Base-by-base conservation (phyloP, 2,113 vertebrate genomes). In the Electrona antarctica region DNA sequence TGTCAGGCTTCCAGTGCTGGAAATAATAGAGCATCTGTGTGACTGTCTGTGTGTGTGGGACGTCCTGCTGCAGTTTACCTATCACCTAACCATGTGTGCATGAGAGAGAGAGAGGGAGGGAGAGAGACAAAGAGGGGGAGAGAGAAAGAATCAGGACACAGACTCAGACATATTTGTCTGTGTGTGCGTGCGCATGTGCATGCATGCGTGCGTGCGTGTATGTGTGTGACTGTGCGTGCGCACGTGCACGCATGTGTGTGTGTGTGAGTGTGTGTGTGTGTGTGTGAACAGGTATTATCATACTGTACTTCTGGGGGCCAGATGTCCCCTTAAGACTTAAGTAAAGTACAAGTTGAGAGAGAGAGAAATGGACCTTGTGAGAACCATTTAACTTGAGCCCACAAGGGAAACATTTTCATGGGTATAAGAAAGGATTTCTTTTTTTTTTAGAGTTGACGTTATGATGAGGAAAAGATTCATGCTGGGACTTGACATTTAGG, bases 31-130 rank as follows among this genome's bases (percentile, higher is more conserved):
- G 74, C 60, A 67, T 61, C 71, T 77, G 58, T 57, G 76, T 7
- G 12, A 73, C 67, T 55, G 45, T 70, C 73, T 79, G 59, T 2
- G 7, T 73, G 33, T 76, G 64, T 59, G 15, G 56, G 21, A 79
- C 73, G 64, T 73, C 64, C 56, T 55, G 10, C 51, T 60, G 21
- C 1, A 50, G 58, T 12, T 66, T 33, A 52, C 69, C 51, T 64
- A 78, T 85, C 50, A 33, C 66, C 74, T 69, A n/a, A 14, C 65
- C 73, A 50, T 52, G 33, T 75, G 75, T 83, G 71, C 69, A 74
- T 54, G 61, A n/a, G 72, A 51, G 75, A 6, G 65, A 5, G 50
- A 46, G 64, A 45, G 55, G 8, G 1, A 15, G 7, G 8, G 14
- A 15, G 1, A 28, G n/a, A 15, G 55, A 57, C 3, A 15, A 2